Conservation (phyloP, 1,140 invertebrate species). For the Pseudachorutes palmiensis region DNA sequence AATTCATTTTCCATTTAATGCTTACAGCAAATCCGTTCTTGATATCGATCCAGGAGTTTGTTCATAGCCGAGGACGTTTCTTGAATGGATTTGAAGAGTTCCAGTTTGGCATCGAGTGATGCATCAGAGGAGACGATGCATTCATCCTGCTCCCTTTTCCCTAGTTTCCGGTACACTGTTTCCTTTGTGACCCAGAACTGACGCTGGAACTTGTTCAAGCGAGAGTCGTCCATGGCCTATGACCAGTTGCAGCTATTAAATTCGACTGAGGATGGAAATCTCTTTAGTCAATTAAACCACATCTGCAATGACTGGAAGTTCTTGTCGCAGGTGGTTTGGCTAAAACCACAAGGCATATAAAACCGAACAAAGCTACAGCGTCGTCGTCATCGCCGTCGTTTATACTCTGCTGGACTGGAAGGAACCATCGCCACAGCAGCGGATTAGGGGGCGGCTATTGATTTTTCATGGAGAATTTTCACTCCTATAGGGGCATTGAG, state of each 20-base stretch:
- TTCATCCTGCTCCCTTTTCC: conserved; percentile 96
- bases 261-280: neutral
- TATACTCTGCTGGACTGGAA: neutral
- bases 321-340: conserved; percentile 22
- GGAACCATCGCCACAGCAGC: neutral
- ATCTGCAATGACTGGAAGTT: conserved; percentile 14
- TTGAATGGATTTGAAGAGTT: conserved; percentile 91
- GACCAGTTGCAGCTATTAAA: conserved; percentile 1
- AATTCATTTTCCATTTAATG: conserved; percentile 20
- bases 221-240: conserved; percentile 42
- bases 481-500: neutral
- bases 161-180: conserved; percentile 83
- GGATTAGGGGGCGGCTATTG: neutral
- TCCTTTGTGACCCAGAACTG: conserved; percentile 99
- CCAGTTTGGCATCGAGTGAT: conserved; percentile 92
- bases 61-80: conserved; percentile 82
- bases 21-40: conserved; percentile 80
- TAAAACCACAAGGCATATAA: neutral
- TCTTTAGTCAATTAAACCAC: neutral
- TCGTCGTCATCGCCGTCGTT: neutral
- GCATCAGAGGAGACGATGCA: conserved; percentile 92
- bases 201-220: conserved; percentile 77
- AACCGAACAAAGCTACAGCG: neutral
- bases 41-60: conserved; percentile 85
- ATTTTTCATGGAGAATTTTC: neutral